Conservation (phyloP, 2,888 invertebrate genomes). For the Bombyx huttoni region DNA sequence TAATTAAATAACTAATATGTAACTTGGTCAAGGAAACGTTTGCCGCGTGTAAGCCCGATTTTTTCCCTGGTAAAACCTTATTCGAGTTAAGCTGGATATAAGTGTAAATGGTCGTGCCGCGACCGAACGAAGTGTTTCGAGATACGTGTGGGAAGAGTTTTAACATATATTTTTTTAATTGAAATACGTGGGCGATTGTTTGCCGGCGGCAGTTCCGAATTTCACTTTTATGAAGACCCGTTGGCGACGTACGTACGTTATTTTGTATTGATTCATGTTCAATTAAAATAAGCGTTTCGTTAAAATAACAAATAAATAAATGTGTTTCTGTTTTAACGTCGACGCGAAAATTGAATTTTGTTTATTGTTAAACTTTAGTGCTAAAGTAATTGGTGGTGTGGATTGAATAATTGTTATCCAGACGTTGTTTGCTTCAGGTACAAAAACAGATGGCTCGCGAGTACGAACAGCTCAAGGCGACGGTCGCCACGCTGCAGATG, state of each 20-base stretch:
- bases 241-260: not conserved
- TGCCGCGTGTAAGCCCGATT: conserved; percentile 12
- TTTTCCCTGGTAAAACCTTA: not conserved
- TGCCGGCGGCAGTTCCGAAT: conserved; percentile 53
- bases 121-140: conserved; percentile 29
- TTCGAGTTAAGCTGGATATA: conserved; percentile 14
- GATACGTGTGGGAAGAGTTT: conserved; percentile 42
- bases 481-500: conserved; percentile 81
- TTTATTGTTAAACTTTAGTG: no score
- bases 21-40: conserved; percentile 7
- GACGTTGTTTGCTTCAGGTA: conserved; percentile 68
- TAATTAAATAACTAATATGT: conserved; percentile 13
- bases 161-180: conserved; percentile 29
- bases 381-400: no score
- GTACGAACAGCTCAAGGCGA: conserved; percentile 90
- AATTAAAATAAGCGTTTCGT: not conserved
- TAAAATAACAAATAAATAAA: no score
- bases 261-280: not conserved
- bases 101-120: conserved; percentile 35
- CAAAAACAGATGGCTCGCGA: conserved; percentile 91
- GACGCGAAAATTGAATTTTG: no score
- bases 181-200: conserved; percentile 25
- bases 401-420: not conserved
- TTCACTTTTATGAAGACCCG: conserved; percentile 46
- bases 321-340: no score